phyloP scores from a whole-genome alignment of 1,140 invertebrate species.

The Chionoecetes opilio region DNA sequence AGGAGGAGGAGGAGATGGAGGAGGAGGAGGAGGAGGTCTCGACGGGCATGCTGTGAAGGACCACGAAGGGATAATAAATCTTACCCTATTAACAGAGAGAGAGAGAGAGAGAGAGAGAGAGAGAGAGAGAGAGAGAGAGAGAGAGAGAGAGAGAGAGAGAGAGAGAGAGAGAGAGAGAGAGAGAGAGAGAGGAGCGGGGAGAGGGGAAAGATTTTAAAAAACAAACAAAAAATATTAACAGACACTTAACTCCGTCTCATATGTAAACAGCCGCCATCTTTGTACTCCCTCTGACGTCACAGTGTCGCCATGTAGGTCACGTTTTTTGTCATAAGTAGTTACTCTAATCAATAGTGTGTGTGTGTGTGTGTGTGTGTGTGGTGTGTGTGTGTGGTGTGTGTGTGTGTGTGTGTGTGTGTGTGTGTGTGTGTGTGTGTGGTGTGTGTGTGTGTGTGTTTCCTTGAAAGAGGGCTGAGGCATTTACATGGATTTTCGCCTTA shows the following conservation, averaged over 20 bases:
- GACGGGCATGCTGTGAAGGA: neutral
- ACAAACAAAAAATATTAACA: no score
- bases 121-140: constrained; percentile 27
- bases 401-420: no score
- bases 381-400: no score
- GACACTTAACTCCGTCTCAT: neutral
- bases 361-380: neutral
- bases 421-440: no score
- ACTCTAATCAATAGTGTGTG: neutral
- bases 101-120: constrained; percentile 6
- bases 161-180: neutral
- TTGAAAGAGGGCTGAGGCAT: no score
- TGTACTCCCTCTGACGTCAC: neutral
- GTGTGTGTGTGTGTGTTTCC: no score
- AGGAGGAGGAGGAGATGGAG: neutral
- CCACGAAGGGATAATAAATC: neutral
- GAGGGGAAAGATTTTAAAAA: no score
- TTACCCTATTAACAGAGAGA: neutral
- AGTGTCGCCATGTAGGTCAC: neutral
- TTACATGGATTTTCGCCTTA: no score
- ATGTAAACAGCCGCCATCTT: neutral
- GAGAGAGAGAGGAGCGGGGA: neutral
- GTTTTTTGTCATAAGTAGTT: constrained; percentile 4
- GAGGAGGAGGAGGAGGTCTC: no score
- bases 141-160: constrained; percentile 27